These are phyloP conservation scores for Pyrgilauda ruficollis DNA, from an alignment of 2,113 vertebrate genomes.

Conservation along the genomic window DNA sequence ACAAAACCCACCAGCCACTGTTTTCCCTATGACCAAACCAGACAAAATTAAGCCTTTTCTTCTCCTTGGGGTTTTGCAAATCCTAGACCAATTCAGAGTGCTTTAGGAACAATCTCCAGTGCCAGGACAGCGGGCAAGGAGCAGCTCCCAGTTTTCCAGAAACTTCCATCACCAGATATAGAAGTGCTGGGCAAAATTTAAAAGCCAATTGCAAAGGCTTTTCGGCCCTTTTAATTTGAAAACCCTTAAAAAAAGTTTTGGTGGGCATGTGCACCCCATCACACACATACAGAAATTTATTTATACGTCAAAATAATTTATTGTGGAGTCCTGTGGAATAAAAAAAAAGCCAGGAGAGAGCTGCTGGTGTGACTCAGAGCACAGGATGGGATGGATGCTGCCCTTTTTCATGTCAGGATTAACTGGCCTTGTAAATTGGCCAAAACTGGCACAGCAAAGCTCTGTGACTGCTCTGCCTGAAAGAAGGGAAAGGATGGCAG, in stretches of 20 bases:
- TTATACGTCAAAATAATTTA: not conserved
- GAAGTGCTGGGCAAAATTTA: not conserved
- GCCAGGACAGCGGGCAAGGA: not conserved
- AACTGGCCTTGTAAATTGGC: not conserved
- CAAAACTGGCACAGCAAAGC: not conserved
- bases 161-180: rapidly evolving
- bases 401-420: constrained; percentile 42
- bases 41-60: not conserved
- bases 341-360: not conserved
- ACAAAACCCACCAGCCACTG: not conserved
- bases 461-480: not conserved
- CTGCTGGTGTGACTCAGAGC: not conserved
- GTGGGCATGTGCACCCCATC: rapidly evolving
- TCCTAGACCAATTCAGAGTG: not conserved
- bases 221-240: not conserved
- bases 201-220: not conserved
- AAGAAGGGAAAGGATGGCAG: not conserved
- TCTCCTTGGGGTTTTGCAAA: not conserved
- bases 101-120: not conserved
- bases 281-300: not conserved
- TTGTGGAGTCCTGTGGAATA: not conserved
- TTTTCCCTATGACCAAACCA: not conserved
- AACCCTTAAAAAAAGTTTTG: not conserved
- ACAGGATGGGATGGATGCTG: not conserved
- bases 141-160: not conserved